Evolutionary conservation across 1,140 invertebrate species (phyloP), one percentile per base, ranked within the genome.

Genomic region (Metopolophium dirhodum): DNA sequence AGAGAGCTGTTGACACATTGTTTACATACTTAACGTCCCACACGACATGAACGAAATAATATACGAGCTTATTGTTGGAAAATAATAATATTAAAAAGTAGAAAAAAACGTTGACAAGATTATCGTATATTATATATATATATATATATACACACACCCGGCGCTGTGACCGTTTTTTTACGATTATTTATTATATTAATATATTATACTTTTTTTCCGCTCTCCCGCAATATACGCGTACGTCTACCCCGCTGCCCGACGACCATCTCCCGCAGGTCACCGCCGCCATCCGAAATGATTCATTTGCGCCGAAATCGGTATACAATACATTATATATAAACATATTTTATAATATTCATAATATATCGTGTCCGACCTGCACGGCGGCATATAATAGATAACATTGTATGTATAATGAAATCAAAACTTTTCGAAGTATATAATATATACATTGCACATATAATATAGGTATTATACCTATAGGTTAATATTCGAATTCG

Each of bases 61-160:
- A 93, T 93, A 93, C 77, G 91, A 93, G 91, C 77, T 93, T 85
- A 93, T 93, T 93, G 91, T 93, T 93, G 77, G 37, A 41, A 93
- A 86, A 93, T 92, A 92, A 92, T 93, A 93, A 93, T 86, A 93
- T 45, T 54, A 37, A 89, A 54, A 89, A 89, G 45, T 87, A 87
- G 22, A 83, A 85, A 92, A 49, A 93, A 93, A 93, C 82, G 91
- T 93, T 93, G 91, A 93, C 68, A 93, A 85, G 68, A 85, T 93
- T 93, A 93, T 93, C 82, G 77, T 86, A 54, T 88, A 85, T 26
- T 41, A 30, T 85, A 85, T 85, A 85, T 9, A 41, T 45, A 23
- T 41, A 82, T 83, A 83, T 82, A 35, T 37, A 37, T 83, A 88
- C 22, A 23, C 22, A 23, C 49, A 41, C 51, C 30, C 54, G n/a